A percentile compares a stretch with the other conserved stretches of the same genome.
phyloP scores from a whole-genome alignment of 2,797 vertebrate species.

The Siniperca scherzeri region DNA sequence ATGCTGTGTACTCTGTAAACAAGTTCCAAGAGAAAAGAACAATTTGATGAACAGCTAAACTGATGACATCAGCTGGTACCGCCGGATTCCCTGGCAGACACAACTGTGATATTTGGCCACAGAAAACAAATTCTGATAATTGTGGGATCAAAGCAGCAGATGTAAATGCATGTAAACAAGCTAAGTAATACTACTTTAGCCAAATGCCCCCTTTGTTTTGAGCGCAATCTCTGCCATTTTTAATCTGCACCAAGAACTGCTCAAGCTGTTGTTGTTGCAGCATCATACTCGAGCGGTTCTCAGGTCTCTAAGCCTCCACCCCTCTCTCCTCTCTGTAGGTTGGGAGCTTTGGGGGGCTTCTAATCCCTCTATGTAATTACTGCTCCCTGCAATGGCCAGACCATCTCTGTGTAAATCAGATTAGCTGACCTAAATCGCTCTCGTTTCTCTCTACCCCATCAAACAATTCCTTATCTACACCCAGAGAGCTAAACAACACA shows the following conservation, averaged over 20 bases:
- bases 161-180: conserved; percentile 74
- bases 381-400: conserved; percentile 86
- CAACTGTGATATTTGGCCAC: conserved; percentile 50
- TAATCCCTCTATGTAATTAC: conserved; percentile 93
- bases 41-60: conserved; percentile 49
- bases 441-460: conserved; percentile 86
- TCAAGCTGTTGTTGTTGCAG: conserved; percentile 78
- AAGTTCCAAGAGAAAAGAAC: conserved; percentile 38
- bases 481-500: conserved; percentile 86
- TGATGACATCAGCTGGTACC: conserved; percentile 52
- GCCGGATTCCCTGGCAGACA: conserved; percentile 44
- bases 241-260: conserved; percentile 74
- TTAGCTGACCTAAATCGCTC: conserved; percentile 89
- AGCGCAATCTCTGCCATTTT: conserved; percentile 64
- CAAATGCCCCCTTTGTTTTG: conserved; percentile 67
- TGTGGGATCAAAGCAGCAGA: conserved; percentile 60
- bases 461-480: conserved; percentile 90
- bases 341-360: conserved; percentile 70
- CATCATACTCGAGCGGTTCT: conserved; percentile 73
- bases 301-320: conserved; percentile 72
- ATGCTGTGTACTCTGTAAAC: conserved; percentile 37
- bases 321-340: conserved; percentile 73
- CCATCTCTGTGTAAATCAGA: conserved; percentile 88
- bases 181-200: conserved; percentile 60
- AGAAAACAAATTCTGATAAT: conserved; percentile 45